Conservation (phyloP, 2,888 invertebrate genomes). For the Alitta virens region DNA sequence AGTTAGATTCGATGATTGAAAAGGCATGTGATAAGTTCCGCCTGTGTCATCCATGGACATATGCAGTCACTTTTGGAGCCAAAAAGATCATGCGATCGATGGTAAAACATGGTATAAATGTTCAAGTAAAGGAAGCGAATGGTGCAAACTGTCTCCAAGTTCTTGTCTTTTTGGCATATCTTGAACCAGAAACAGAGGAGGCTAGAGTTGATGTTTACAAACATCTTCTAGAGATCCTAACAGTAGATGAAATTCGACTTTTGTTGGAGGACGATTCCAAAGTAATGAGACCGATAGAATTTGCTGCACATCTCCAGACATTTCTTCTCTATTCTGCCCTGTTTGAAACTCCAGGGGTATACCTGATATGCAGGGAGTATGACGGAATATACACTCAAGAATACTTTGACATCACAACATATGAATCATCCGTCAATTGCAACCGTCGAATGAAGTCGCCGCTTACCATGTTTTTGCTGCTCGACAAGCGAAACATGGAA, state of each 20-base stretch:
- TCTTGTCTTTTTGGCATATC: not conserved
- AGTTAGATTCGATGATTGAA: too few relatives aligned
- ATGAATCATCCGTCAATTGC: not conserved
- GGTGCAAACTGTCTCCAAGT: conserved; percentile 1
- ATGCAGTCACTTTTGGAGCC: not conserved
- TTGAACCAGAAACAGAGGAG: not conserved
- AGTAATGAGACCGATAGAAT: conserved; percentile 1
- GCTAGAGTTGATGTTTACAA: not conserved
- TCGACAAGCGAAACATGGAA: not conserved
- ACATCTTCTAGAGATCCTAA: not conserved
- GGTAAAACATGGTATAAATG: not conserved
- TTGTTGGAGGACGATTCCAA: not conserved
- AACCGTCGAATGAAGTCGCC: not conserved
- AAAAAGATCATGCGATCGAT: not conserved
- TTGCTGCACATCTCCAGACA: not conserved
- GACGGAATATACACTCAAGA: not conserved
- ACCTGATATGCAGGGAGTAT: not conserved
- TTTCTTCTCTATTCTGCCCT: not conserved
- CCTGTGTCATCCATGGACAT: not conserved
- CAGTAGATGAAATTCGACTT: not conserved
- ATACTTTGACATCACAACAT: conserved; percentile 4
- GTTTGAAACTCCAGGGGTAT: conserved; percentile 1
- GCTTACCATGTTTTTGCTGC: not conserved
- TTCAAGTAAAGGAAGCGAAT: not conserved
- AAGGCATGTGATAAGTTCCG: not conserved